Percentiles rank a stretch among this genome's conserved stretches.
Conservation (phyloP, 2,113 vertebrate genomes). For the Tachuris rubrigastra region DNA sequence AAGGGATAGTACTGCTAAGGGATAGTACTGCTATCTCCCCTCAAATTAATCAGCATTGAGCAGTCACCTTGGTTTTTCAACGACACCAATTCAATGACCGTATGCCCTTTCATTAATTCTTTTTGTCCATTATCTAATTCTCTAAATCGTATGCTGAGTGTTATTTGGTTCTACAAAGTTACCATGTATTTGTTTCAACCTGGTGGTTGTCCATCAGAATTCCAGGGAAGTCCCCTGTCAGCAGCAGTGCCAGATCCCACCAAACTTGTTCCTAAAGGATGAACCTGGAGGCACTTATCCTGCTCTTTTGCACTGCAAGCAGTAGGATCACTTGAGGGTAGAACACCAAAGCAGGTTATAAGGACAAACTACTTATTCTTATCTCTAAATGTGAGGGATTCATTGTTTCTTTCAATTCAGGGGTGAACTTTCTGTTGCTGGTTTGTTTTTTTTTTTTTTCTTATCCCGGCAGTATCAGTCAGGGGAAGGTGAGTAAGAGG, state of each 20-base stretch:
- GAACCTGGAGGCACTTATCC: neutral
- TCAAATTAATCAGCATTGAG: neutral
- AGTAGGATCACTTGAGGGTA: neutral
- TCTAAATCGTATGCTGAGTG: neutral
- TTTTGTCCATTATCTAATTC: neutral
- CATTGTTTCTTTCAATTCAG: neutral
- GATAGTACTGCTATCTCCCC: neutral
- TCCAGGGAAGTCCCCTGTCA: neutral
- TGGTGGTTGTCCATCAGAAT: neutral
- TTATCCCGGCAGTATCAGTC: neutral
- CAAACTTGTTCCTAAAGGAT: neutral
- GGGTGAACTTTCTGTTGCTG: neutral
- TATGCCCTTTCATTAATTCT: neutral
- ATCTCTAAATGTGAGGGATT: neutral
- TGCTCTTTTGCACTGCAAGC: neutral
- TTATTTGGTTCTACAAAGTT: neutral
- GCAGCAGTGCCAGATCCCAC: neutral
- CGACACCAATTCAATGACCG: neutral
- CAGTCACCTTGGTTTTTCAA: neutral
- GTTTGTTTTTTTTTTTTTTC: neutral
- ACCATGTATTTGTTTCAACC: neutral
- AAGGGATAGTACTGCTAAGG: neutral
- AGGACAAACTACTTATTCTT: neutral
- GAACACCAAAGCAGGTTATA: neutral
- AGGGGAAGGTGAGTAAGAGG: neutral